phyloP scores from a whole-genome alignment of 2,888 invertebrate genomes.

The Cryptocheilus praepositus region DNA sequence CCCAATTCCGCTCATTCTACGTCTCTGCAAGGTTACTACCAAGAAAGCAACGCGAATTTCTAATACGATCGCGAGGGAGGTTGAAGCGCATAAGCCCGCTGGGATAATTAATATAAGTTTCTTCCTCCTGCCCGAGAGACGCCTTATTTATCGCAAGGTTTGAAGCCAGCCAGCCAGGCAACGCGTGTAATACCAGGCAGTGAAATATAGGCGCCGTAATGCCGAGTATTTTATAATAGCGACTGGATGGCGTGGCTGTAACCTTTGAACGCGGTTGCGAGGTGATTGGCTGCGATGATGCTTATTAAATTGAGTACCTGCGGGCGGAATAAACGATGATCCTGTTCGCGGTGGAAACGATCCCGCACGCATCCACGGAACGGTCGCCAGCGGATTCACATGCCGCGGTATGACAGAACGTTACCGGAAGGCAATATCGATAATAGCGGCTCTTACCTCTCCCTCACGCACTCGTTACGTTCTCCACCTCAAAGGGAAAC shows the following conservation, averaged over 20 bases:
- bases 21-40: too few relatives aligned
- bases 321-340: constrained; percentile 27
- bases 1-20: too few relatives aligned
- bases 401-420: background rate
- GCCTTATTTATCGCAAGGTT: constrained; percentile 51
- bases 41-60: too few relatives aligned
- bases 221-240: constrained; percentile 51
- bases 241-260: constrained; percentile 36
- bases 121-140: constrained; percentile 37
- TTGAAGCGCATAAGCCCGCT: constrained; percentile 41
- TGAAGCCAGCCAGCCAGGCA: constrained; percentile 27
- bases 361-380: background rate
- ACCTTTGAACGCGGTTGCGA: constrained; percentile 46
- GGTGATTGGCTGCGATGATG: constrained; percentile 33
- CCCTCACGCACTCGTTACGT: too few relatives aligned
- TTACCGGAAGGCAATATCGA: constrained; percentile 5
- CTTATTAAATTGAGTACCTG: constrained; percentile 45
- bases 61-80: constrained; percentile 22
- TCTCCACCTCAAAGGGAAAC: too few relatives aligned
- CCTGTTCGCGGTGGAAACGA: constrained; percentile 11
- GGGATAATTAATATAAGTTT: constrained; percentile 51
- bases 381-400: constrained; percentile 19
- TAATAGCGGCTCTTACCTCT: too few relatives aligned
- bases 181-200: constrained; percentile 49
- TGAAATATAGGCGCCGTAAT: constrained; percentile 57